A percentile compares a stretch with the other conserved stretches of the same genome.
These are phyloP conservation scores for Zeus faber DNA, from an alignment of 2,113 vertebrate species.

Conservation along the genomic window DNA sequence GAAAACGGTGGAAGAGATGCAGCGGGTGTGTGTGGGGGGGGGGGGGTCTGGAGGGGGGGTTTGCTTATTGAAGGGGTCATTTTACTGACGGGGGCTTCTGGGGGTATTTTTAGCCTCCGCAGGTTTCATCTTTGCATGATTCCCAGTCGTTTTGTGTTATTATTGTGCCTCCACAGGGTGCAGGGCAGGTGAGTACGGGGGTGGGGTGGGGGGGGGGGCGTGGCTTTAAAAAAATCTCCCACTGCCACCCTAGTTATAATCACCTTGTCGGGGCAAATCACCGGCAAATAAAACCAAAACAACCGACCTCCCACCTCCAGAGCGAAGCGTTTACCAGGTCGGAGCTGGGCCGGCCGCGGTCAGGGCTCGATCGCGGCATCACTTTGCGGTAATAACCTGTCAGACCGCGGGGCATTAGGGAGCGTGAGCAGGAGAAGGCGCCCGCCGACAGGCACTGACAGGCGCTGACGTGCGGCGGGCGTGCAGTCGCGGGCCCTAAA, in stretches of 20 bases:
- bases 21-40: constrained; percentile 5
- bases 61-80: constrained; percentile 51
- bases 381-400: constrained; percentile 69
- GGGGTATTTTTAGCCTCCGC: constrained; percentile 69
- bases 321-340: constrained; percentile 46
- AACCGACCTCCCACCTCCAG: background rate
- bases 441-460: constrained; percentile 67
- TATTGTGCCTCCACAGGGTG: constrained; percentile 39
- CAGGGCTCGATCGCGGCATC: constrained; percentile 56
- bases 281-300: background rate
- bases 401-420: constrained; percentile 61
- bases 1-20: constrained; percentile 44
- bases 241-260: constrained; percentile 28
- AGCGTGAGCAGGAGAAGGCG: constrained; percentile 61
- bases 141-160: no score
- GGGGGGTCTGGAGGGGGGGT: constrained; percentile 35
- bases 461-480: constrained; percentile 63
- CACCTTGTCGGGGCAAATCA: constrained; percentile 48
- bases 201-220: constrained; percentile 20
- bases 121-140: no score
- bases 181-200: constrained; percentile 21
- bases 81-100: constrained; percentile 50
- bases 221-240: background rate
- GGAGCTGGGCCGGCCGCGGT: constrained; percentile 61
- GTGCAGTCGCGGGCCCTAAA: constrained; percentile 63